Base-by-base conservation (phyloP, 2,797 vertebrate species). In the Galago senegalensis region DNA sequence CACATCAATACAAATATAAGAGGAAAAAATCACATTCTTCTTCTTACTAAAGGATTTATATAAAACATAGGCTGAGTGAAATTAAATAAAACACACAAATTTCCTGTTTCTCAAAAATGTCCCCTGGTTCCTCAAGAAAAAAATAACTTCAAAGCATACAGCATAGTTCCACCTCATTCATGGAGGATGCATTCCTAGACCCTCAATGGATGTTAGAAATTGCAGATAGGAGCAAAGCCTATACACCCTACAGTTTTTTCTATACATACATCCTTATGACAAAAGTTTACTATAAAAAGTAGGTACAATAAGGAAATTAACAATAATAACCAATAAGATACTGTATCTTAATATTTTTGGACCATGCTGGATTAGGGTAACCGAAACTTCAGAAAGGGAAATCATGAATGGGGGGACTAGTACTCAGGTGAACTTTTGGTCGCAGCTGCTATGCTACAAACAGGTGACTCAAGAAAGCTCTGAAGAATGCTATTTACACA, bases 1-100 rank as follows among this genome's bases (percentile, higher is more conserved):
- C 40, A 84, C 0, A 77, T 49, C 43, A 81, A 77, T n/a, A 92
- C 21, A 89, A 67, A 81, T 7, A 34, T 5, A 53, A 21, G 12
- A 53, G 3, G 18, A 34, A 46, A 1, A 5, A 69, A 83, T 7
- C 27, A 58, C 37, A 27, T 31, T 88, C 25, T 92, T 61, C 53
- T 82, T 63, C 37, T 40, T 40, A 75, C 40, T 73, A 31, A 91
- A 91, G 75, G 25, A 9, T 96, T 69, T n/a, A 85, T 31, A 61
- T 37, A 96, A 93, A 88, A 79, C 16, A 53, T 0, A 96, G 67
- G 25, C 53, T 21, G 82, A 40, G 77, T 58, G n/a, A 79, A 91
- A 93, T 80, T 65, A 46, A 95, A 73, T 31, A 72, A 37, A 80
- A 83, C 34, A 82, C 16, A 34, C 3, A 75, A 2, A 87, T 87